A percentile compares a stretch with the other conserved stretches of the same genome.
Evolutionary conservation across 2,888 invertebrate genomes (phyloP).

Genomic region (Agrotis ipsilon): DNA sequence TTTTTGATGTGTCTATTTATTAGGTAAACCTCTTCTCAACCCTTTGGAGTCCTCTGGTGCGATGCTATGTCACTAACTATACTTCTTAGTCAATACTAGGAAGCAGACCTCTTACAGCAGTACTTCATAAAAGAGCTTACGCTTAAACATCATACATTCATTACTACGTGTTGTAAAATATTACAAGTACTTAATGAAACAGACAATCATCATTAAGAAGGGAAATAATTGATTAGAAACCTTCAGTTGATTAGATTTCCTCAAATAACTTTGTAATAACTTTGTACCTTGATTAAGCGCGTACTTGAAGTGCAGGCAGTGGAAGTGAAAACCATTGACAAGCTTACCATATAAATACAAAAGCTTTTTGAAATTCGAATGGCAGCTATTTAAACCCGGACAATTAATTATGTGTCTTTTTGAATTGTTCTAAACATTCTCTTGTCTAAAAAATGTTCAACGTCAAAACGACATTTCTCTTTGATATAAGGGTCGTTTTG

Average conservation of each 20-base stretch:
- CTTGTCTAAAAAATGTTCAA: too few relatives aligned
- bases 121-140: slow-evolving; percentile 36
- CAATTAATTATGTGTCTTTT: too few relatives aligned
- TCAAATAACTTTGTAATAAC: slow-evolving; percentile 9
- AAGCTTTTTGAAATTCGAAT: neutral
- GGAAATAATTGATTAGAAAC: slow-evolving; percentile 39
- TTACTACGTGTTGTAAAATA: slow-evolving; percentile 49
- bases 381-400: too few relatives aligned
- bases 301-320: neutral
- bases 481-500: too few relatives aligned
- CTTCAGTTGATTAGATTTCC: slow-evolving; percentile 19
- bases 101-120: slow-evolving; percentile 1
- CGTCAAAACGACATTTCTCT: too few relatives aligned
- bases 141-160: slow-evolving; percentile 45
- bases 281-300: neutral
- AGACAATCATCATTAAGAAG: slow-evolving; percentile 56
- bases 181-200: slow-evolving; percentile 48
- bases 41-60: too few relatives aligned
- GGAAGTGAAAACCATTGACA: neutral
- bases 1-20: too few relatives aligned
- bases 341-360: too few relatives aligned
- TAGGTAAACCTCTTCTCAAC: too few relatives aligned
- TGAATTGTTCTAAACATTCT: too few relatives aligned
- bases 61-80: neutral
- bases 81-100: neutral